Base-by-base conservation (phyloP, 2,113 vertebrate species). In the Microtus oregoni region DNA sequence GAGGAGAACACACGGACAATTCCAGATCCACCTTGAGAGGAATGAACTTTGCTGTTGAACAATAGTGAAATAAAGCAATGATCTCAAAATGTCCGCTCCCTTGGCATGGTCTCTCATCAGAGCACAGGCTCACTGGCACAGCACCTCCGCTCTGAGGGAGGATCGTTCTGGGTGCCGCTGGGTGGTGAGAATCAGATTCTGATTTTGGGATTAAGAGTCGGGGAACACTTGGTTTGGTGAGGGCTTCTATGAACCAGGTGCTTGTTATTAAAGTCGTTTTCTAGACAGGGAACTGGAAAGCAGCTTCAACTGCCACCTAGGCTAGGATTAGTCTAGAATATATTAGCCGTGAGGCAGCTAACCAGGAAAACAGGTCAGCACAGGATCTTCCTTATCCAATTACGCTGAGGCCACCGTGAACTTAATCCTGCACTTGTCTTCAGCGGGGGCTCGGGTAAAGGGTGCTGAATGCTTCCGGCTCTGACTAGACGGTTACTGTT, bases 11-110 rank as follows among this genome's bases (percentile, higher is more conserved):
- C 79, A 97, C 90, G 97, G 97, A 90, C 90, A 92, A 91, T 97
- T 98, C 96, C 97, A 95, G 97, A 96, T 98, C 97, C 96, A 95
- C 96, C 98, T 97, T 95, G 97, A 98, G 98, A 95, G 95, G 97
- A 97, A 79, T 97, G 98, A 98, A 98, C 97, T 98, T 96, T 98
- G 98, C 98, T 98, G 98, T 98, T 96, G 95, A 98, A 98, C 93
- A 97, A 98, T 98, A 98, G 98, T 98, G 96, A 98, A 98, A 99
- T 99, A 98, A 99, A 98, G 98, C 97, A 96, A 98, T 97, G 98
- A 98, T 95, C 97, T 97, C 93, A 98, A 97, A 96, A 97, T 28
- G 82, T 95, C 92, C 96, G 22, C 7, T 61, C 97, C 97, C 98
- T 97, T 94, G 77, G 96, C 95, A 96, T 98, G 97, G 97, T 98